Evolutionary conservation across 2,113 vertebrate genomes (phyloP).

Genomic region (Myrmecophaga tridactyla): DNA sequence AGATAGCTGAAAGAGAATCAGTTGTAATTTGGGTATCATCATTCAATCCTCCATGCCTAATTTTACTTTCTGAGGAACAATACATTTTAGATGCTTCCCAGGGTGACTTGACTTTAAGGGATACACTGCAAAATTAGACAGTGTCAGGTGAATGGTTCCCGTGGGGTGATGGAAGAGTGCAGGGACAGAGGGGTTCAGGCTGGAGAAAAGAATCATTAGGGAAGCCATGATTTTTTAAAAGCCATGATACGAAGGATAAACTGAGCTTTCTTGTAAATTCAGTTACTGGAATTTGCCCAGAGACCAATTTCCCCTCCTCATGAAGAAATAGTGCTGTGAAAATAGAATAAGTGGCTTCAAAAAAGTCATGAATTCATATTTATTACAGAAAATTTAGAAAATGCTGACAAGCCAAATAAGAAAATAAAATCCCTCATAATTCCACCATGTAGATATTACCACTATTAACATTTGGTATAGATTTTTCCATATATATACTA

Average conservation of each 20-base stretch:
- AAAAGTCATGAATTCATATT: neutral
- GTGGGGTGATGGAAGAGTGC: fast-evolving
- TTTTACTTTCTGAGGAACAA: constrained; percentile 30
- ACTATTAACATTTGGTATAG: neutral
- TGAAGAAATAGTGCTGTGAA: neutral
- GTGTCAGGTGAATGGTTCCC: neutral
- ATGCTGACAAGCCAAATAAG: neutral
- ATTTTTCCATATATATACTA: neutral
- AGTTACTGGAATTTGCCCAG: neutral
- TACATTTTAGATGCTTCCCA: neutral
- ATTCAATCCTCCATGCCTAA: neutral
- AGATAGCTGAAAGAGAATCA: neutral
- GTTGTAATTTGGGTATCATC: neutral
- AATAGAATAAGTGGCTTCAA: neutral
- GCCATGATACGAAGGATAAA: neutral
- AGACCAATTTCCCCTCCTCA: neutral
- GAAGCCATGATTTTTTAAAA: neutral
- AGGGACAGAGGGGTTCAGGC: neutral
- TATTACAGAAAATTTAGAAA: constrained; percentile 16
- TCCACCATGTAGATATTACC: neutral
- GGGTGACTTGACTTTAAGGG: neutral
- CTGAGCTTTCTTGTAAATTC: neutral
- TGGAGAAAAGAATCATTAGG: neutral
- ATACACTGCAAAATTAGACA: neutral
- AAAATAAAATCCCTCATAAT: constrained; percentile 36